These are phyloP conservation scores for Psix sp. DNA, from an alignment of 1,140 invertebrate genomes.

Conservation along the genomic window DNA sequence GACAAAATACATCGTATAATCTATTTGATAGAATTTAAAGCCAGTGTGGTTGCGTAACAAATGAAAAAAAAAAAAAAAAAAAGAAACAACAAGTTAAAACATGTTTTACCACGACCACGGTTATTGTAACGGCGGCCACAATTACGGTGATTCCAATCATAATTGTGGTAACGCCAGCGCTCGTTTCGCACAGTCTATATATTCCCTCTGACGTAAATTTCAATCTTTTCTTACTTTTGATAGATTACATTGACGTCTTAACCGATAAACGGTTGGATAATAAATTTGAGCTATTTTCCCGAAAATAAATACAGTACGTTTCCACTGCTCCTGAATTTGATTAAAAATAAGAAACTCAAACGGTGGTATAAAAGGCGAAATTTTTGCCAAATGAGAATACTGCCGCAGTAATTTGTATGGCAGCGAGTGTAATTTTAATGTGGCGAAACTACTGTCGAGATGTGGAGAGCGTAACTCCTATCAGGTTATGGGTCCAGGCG, in stretches of 20 bases:
- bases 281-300: too few species aligned
- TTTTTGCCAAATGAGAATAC: neutral
- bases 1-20: conserved; percentile 48
- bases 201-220: conserved; percentile 11
- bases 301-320: too few species aligned
- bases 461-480: neutral
- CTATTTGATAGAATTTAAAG: conserved; percentile 33
- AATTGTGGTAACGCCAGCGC: conserved; percentile 45
- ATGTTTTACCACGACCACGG: conserved; percentile 35
- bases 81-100: too few species aligned
- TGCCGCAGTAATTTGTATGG: neutral
- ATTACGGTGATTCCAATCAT: conserved; percentile 49
- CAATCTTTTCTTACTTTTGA: conserved; percentile 22
- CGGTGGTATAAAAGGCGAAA: neutral
- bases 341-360: too few species aligned
- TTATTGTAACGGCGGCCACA: conserved; percentile 48
- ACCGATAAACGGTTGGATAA: too few species aligned
- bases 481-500: neutral
- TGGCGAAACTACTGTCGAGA: conserved; percentile 1
- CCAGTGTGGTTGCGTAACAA: conserved; percentile 41
- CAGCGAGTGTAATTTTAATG: neutral
- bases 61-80: conserved; percentile 21
- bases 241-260: too few species aligned
- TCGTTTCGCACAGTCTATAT: conserved; percentile 38
- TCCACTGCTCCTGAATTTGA: too few species aligned